phyloP scores from a whole-genome alignment of 1,140 invertebrate species.

The Cecropterus lyciades region DNA sequence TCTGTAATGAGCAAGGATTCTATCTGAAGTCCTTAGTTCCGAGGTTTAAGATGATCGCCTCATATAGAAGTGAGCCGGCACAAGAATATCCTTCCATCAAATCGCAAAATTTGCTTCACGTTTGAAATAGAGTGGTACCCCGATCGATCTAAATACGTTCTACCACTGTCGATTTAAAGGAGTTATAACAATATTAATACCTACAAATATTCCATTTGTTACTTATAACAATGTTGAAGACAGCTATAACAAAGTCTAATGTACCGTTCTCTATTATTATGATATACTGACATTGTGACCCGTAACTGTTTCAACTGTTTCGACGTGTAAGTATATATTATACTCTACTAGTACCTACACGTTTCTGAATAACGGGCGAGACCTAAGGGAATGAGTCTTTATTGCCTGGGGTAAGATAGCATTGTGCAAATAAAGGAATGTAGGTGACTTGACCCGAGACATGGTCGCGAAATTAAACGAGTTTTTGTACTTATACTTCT shows the following conservation, averaged over 20 bases:
- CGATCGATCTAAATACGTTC: too few species aligned
- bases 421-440: not conserved
- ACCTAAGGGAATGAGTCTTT: not conserved
- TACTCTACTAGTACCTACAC: not conserved
- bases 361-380: not conserved
- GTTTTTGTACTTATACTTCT: too few species aligned
- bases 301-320: not conserved
- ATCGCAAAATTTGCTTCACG: too few species aligned
- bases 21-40: too few species aligned
- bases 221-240: not conserved
- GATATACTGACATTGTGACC: slow-evolving; percentile 1
- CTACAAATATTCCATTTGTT: not conserved
- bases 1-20: too few species aligned
- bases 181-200: not conserved
- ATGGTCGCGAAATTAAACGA: too few species aligned
- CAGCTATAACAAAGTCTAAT: not conserved
- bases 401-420: not conserved
- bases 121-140: too few species aligned
- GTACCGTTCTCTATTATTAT: not conserved
- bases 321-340: not conserved
- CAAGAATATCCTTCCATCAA: too few species aligned
- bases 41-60: too few species aligned
- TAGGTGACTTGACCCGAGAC: too few species aligned
- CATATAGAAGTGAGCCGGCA: too few species aligned
- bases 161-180: too few species aligned